Percentiles rank a stretch among this genome's conserved stretches.
Conservation (phyloP, 1,140 invertebrate genomes). For the Trichonephila clavata region DNA sequence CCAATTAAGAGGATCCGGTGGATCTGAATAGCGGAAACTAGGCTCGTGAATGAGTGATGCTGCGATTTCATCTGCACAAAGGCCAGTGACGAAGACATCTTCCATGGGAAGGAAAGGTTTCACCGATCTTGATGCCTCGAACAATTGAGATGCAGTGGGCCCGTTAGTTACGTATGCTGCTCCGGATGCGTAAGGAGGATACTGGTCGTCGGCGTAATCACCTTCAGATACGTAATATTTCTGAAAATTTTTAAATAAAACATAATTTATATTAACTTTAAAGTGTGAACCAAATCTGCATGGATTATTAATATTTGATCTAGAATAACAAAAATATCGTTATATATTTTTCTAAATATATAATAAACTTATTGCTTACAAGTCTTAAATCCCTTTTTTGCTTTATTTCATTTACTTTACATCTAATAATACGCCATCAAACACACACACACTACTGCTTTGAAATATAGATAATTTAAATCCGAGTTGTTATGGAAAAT, state of each 20-base stretch:
- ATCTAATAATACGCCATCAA: no score
- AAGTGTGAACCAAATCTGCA: no score
- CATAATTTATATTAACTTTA: no score
- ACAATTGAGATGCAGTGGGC: conserved; percentile 75
- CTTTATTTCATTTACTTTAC: no score
- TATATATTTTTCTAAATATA: no score
- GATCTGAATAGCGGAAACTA: neutral
- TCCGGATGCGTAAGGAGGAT: conserved; percentile 83
- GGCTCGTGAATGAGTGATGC: conserved; percentile 60
- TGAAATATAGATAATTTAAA: no score
- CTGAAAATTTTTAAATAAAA: conserved; percentile 19
- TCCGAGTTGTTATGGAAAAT: no score
- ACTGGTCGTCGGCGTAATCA: conserved; percentile 78
- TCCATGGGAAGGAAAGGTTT: conserved; percentile 81
- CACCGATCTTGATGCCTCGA: conserved; percentile 5
- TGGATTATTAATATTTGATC: no score
- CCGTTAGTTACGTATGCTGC: conserved; percentile 80
- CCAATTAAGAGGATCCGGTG: conserved; percentile 24
- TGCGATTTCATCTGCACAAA: conserved; percentile 79
- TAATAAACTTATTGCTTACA: no score
- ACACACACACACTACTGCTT: no score
- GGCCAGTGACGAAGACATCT: conserved; percentile 82
- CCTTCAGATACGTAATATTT: conserved; percentile 79
- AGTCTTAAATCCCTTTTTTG: no score
- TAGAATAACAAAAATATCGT: no score